Evolutionary conservation across 2,113 vertebrate genomes (phyloP).

Genomic region (Poicephalus meyeri): DNA sequence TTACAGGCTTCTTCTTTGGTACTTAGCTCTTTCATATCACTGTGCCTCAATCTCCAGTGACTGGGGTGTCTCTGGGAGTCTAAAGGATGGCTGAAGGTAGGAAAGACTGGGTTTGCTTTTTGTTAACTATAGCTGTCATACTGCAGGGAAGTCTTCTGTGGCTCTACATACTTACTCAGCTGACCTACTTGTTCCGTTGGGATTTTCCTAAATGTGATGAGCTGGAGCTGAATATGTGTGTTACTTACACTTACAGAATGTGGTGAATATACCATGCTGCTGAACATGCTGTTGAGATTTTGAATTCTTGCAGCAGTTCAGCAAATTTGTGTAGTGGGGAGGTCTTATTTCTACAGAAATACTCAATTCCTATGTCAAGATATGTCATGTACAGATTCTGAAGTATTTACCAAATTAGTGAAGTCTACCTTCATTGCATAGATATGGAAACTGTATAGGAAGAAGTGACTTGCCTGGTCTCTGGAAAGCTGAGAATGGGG

Average conservation of each 20-base stretch:
- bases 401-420: not conserved
- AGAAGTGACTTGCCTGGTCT: not conserved
- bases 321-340: not conserved
- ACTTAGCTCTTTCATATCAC: not conserved
- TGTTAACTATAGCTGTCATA: not conserved
- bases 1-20: constrained; percentile 43
- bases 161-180: not conserved
- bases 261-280: not conserved
- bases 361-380: not conserved
- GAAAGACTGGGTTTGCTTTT: not conserved
- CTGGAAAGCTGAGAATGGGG: not conserved
- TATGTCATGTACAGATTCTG: not conserved
- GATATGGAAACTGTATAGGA: not conserved
- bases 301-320: not conserved
- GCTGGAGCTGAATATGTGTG: not conserved
- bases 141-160: not conserved
- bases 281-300: not conserved
- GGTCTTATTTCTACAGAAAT: not conserved
- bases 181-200: not conserved
- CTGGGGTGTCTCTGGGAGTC: not conserved
- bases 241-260: not conserved
- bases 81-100: not conserved
- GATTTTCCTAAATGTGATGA: not conserved
- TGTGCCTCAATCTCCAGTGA: constrained; percentile 13
- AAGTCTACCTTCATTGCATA: not conserved